Evolutionary conservation across 2,888 invertebrate genomes (phyloP).

Genomic region (Papilio demoleus): DNA sequence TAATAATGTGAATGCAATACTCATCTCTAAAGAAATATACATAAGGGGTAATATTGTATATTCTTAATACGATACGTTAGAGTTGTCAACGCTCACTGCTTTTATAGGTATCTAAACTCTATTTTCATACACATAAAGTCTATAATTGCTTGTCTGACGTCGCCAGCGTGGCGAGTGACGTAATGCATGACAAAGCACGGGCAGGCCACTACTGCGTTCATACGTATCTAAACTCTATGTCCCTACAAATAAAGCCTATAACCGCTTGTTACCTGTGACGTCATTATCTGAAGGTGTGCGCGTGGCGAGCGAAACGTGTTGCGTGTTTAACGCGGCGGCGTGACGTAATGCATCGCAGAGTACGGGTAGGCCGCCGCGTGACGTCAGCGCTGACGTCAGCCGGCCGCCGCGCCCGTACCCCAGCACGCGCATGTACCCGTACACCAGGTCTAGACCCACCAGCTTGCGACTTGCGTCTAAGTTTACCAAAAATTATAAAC

Average conservation of each 20-base stretch:
- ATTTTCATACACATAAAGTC: background rate
- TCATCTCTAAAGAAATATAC: too few relatives aligned
- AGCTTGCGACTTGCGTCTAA: slow-evolving; percentile 85
- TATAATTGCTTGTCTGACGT: background rate
- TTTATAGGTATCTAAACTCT: background rate
- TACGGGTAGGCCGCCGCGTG: slow-evolving; percentile 64
- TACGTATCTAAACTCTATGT: background rate
- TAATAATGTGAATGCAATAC: too few relatives aligned
- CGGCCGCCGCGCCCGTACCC: slow-evolving; percentile 70
- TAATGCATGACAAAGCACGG: too few relatives aligned
- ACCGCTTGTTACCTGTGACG: background rate
- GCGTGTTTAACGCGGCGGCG: slow-evolving; percentile 53
- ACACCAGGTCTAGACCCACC: slow-evolving; percentile 84
- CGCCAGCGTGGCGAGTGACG: too few relatives aligned
- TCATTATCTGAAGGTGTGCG: slow-evolving; percentile 63
- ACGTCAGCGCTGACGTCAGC: slow-evolving; percentile 80
- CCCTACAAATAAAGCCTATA: background rate
- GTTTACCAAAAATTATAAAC: too few relatives aligned
- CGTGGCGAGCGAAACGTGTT: slow-evolving; percentile 76
- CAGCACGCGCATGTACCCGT: slow-evolving; percentile 86
- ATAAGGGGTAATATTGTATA: too few relatives aligned
- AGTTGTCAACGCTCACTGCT: too few relatives aligned
- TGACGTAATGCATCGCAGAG: slow-evolving; percentile 72
- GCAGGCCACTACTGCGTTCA: too few relatives aligned
- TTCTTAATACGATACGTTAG: too few relatives aligned